Evolutionary conservation across 2,113 vertebrate species (phyloP).

Genomic region (Motacilla alba): DNA sequence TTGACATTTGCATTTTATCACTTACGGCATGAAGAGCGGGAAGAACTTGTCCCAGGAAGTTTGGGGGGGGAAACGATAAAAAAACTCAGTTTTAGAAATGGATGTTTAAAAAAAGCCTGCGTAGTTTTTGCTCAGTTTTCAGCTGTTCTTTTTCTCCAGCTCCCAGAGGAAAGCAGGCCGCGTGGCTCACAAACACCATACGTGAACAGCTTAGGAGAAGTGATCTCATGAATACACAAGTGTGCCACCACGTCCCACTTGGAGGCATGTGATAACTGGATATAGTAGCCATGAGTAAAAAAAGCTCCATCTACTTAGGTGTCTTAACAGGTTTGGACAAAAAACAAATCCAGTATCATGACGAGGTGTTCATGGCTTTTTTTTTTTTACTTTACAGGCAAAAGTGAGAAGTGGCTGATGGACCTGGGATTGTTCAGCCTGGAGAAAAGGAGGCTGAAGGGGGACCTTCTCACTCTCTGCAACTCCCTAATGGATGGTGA

Average conservation of each 20-base stretch:
- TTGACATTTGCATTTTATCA: slow-evolving; percentile 74
- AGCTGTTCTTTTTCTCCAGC: slow-evolving; percentile 42
- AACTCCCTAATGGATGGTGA: neutral
- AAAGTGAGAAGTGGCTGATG: neutral
- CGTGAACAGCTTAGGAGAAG: slow-evolving; percentile 61
- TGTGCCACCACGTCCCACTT: slow-evolving; percentile 63
- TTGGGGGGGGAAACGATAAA: slow-evolving; percentile 30
- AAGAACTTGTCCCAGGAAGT: slow-evolving; percentile 62
- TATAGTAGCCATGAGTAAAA: slow-evolving; percentile 27
- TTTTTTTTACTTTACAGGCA: neutral
- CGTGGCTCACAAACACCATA: slow-evolving; percentile 46
- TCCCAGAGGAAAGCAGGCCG: slow-evolving; percentile 56
- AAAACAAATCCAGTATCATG: neutral
- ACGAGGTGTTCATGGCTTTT: neutral
- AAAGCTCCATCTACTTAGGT: slow-evolving; percentile 22
- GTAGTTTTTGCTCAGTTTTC: slow-evolving; percentile 15
- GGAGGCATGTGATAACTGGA: slow-evolving; percentile 55
- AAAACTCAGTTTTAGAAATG: slow-evolving; percentile 46
- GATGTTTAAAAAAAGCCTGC: slow-evolving; percentile 33
- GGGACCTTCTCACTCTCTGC: neutral
- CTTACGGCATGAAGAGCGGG: slow-evolving; percentile 43
- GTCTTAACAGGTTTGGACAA: slow-evolving; percentile 40
- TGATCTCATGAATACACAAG: slow-evolving; percentile 62
- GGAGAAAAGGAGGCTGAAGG: neutral
- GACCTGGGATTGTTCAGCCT: neutral